Evolutionary conservation across 2,797 vertebrate species (phyloP), one percentile per base, ranked within the genome.

Genomic region (Dallia pectoralis): DNA sequence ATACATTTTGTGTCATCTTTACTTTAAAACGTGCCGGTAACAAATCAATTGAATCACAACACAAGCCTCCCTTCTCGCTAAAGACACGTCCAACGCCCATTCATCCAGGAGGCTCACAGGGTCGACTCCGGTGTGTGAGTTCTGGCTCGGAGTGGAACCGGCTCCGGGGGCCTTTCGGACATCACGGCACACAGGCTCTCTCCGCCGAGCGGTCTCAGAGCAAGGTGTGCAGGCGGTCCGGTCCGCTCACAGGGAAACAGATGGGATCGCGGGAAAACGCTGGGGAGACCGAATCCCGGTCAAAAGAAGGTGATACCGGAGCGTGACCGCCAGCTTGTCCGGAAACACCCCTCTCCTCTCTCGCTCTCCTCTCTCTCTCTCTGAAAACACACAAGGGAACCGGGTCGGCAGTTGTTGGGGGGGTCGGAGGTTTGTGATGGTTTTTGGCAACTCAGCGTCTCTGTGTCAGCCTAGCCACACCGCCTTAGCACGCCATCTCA

Each of bases 271-370:
- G 82, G 83, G 86, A 80, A 85, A 81, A 88, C 86, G 77, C 80
- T 78, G 78, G 91, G 89, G 89, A 90, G 87, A 87, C 86, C 79
- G 86, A 89, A 91, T 91, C 91, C 91, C 91, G 91, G 92, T 93
- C 91, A 91, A 91, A 90, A 90, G 87, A 93, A 93, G 91, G 93
- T 91, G 92, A 93, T 81, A 91, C 86, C 83, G 76, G 91, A 93
- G 89, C 86, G 87, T 87, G 91, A 93, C 90, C 84, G 91, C 90
- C 91, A 92, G 88, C 88, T 91, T 92, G 90, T 89, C 91, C 89
- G 81, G 89, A 87, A 59, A 85, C 89, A 84, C 78, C 81, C 88
- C 82, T 80, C 33, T 36, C 33, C 33, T 36, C 33, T 36, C 33
- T 36, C 33, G 3, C 33, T 36, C 33, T 36, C 33, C 33, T 36